A percentile compares a stretch with the other conserved stretches of the same genome.
phyloP scores from a whole-genome alignment of 2,888 invertebrate species.

The Periphyllus acericola region DNA sequence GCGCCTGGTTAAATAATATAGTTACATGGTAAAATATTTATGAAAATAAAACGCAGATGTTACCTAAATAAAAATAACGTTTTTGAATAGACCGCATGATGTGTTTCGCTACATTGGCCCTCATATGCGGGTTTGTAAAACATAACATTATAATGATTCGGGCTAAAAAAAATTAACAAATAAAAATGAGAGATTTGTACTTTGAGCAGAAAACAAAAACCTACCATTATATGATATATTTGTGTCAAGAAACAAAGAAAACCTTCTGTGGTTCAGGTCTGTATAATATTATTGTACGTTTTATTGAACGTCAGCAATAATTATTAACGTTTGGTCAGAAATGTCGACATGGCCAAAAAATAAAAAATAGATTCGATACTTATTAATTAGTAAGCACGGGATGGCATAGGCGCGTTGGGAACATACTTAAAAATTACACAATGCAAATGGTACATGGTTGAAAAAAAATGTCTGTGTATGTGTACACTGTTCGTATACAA shows the following conservation, averaged over 20 bases:
- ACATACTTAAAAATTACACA: conserved; percentile 8
- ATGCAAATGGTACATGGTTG: background rate
- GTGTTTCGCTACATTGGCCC: conserved; percentile 14
- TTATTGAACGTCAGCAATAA: background rate
- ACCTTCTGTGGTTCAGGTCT: background rate
- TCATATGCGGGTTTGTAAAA: conserved; percentile 39
- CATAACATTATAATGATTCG: background rate
- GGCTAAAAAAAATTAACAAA: background rate
- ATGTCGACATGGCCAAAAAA: conserved; percentile 18
- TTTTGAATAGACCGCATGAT: background rate
- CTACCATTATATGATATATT: too few species aligned
- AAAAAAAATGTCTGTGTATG: background rate
- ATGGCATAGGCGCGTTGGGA: conserved; percentile 8
- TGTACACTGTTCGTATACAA: background rate
- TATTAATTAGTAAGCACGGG: conserved; percentile 43
- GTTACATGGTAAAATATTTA: background rate
- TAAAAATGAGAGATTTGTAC: too few species aligned
- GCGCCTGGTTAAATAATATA: background rate
- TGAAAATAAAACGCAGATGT: background rate
- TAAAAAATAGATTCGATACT: background rate
- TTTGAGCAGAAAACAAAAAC: background rate
- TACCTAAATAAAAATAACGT: background rate
- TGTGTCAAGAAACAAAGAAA: background rate
- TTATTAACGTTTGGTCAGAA: conserved; percentile 5
- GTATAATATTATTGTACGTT: background rate